These are phyloP conservation scores for Apolygus lucorum DNA, from an alignment of 1,140 invertebrate genomes.

Conservation along the genomic window DNA sequence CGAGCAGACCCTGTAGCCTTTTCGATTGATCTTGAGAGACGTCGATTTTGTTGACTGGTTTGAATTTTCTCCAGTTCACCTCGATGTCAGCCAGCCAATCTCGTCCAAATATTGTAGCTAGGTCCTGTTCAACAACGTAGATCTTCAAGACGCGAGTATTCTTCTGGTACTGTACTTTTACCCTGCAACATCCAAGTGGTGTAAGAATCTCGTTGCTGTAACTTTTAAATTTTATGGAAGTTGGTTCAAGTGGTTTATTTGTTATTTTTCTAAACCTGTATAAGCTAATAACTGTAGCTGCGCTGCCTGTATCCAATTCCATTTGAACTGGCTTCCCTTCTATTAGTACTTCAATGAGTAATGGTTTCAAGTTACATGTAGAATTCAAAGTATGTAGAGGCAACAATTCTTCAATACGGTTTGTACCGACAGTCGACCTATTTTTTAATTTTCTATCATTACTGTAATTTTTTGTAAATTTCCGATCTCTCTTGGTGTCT, in stretches of 20 bases:
- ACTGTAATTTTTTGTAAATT: background rate
- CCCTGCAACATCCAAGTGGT: slow-evolving; percentile 18
- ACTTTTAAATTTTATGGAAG: background rate
- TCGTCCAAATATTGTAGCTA: slow-evolving; percentile 15
- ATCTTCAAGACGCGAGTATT: background rate
- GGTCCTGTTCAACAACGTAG: slow-evolving; percentile 8
- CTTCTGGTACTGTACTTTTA: too few species aligned
- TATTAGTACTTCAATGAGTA: background rate
- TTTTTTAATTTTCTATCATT: background rate
- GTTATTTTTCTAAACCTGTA: background rate
- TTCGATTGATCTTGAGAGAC: background rate
- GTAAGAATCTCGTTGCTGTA: slow-evolving; percentile 3
- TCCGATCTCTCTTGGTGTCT: background rate
- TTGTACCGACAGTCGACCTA: background rate
- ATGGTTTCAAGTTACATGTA: background rate
- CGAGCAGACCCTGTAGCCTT: too few species aligned
- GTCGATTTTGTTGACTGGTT: background rate
- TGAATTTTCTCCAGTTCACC: background rate
- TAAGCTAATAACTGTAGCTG: background rate
- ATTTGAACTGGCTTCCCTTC: background rate
- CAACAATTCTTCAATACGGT: background rate
- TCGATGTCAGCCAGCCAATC: slow-evolving; percentile 18
- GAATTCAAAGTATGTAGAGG: too few species aligned
- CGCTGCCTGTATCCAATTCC: background rate
- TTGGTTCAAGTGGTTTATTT: slow-evolving; percentile 6